Base-by-base conservation (phyloP, 2,888 invertebrate genomes). In the Archips xylosteana region DNA sequence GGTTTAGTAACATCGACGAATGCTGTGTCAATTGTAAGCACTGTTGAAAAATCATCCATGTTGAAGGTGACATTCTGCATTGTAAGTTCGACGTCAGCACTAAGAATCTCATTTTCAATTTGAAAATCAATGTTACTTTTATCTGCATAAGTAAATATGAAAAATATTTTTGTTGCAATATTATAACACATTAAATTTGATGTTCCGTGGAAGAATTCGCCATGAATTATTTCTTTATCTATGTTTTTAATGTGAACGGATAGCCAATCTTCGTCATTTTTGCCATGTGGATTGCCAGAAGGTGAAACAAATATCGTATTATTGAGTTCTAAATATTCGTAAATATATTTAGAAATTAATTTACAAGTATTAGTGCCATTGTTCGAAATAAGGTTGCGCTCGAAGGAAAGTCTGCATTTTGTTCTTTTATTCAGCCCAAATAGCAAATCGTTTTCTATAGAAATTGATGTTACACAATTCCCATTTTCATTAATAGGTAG, bases 391-490 rank as follows among this genome's bases (percentile, higher is more conserved):
- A 76, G 67, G 49, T 80, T 75, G 15, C 77, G 74, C 42, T 76
- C 76, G 13, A 87, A 79, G 59, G 78, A 63, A 70, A 87, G 85
- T 75, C 87, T 85, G 81, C 95, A 96, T 78, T 91, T 94, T 3
- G 85, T 82, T 80, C 94, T 87, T 79, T 88, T 88, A 77, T 95
- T 95, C 10, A 84, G 82, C 13, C 95, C 95, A 84, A 96, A 96
- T 75, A 90, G 84, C 39, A 95, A 76, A 15, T 83, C 77, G 70
- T 89, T 87, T 71, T 92, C 85, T 34, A 83, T 79, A 72, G 89
- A 88, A 3, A 87, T 32, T 32, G 49, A 86, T 49, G 87, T 79
- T 10, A 86, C 74, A 81, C 96, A 96, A n/a, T 82, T 70, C 23
- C 95, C 95, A 49, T 90, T 80, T 72, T 84, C 80, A 78, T 92